Conservation (phyloP, 2,113 vertebrate genomes). For the Bos taurus region DNA sequence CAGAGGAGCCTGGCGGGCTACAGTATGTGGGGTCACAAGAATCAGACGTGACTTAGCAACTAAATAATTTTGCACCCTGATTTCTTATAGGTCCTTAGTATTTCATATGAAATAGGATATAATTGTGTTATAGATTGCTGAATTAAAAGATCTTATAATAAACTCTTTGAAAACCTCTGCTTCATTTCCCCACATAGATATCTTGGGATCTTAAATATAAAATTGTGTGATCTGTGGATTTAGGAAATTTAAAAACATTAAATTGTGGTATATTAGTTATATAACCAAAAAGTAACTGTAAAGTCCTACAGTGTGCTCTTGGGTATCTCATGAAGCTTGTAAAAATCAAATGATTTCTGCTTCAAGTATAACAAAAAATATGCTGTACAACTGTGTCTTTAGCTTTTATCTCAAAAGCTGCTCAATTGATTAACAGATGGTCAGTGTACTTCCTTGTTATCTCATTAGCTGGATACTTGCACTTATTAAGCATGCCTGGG, state of each 20-base stretch:
- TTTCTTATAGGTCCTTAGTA: neutral
- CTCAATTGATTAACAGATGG: neutral
- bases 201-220: neutral
- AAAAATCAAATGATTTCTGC: neutral
- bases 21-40: neutral
- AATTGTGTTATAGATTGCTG: neutral
- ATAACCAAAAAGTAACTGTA: neutral
- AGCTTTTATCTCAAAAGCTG: neutral
- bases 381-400: neutral
- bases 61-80: neutral
- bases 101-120: neutral
- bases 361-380: neutral
- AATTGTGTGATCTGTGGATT: slow-evolving; percentile 2
- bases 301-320: neutral
- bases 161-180: neutral
- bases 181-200: neutral
- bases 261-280: neutral
- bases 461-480: neutral
- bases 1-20: neutral
- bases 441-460: slow-evolving; percentile 21
- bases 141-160: neutral
- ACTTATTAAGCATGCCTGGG: neutral
- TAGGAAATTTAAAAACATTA: slow-evolving; percentile 4
- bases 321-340: neutral
- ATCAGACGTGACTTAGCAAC: neutral